These are phyloP conservation scores for Pediacus dermestoides DNA, from an alignment of 2,888 invertebrate species.

Conservation along the genomic window DNA sequence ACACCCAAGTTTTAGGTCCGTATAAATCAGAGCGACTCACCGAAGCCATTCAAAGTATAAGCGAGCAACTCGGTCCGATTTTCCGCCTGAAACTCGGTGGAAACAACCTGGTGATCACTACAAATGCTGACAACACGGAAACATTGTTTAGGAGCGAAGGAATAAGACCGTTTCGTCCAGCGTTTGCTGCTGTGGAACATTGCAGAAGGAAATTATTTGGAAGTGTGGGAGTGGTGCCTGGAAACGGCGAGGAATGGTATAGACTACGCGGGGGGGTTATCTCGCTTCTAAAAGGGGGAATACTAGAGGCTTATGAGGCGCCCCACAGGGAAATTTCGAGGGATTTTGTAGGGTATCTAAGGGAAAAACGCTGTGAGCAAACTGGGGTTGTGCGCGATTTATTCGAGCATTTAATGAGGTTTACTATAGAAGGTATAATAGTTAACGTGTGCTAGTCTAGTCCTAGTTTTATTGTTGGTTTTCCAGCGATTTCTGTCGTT, in stretches of 20 bases:
- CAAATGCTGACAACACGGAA: conserved; percentile 52
- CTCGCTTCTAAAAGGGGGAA: conserved; percentile 51
- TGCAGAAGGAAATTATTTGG: conserved; percentile 49
- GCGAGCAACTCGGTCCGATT: conserved; percentile 51
- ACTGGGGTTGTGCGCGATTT: conserved; percentile 42
- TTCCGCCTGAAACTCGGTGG: conserved; percentile 49
- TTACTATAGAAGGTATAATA: conserved; percentile 47
- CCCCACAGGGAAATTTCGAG: conserved; percentile 48
- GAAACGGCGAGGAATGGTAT: conserved; percentile 59
- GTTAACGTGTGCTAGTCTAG: conserved; percentile 1
- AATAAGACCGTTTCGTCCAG: conserved; percentile 51
- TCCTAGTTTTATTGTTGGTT: background rate
- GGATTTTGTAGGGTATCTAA: conserved; percentile 49
- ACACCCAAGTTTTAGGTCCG: conserved; percentile 35
- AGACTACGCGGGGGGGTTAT: conserved; percentile 52
- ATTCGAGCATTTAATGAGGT: conserved; percentile 44
- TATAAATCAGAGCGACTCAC: conserved; percentile 46
- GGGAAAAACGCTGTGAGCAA: conserved; percentile 33
- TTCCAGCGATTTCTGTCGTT: conserved; percentile 53
- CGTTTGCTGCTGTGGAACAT: conserved; percentile 53
- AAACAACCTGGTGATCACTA: conserved; percentile 49
- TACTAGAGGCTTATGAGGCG: conserved; percentile 48
- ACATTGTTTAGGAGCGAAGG: conserved; percentile 53
- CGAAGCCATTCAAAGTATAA: conserved; percentile 49
- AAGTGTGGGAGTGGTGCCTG: conserved; percentile 56